Base-by-base conservation (phyloP, 2,888 invertebrate genomes). In the Therioaphis trifolii region DNA sequence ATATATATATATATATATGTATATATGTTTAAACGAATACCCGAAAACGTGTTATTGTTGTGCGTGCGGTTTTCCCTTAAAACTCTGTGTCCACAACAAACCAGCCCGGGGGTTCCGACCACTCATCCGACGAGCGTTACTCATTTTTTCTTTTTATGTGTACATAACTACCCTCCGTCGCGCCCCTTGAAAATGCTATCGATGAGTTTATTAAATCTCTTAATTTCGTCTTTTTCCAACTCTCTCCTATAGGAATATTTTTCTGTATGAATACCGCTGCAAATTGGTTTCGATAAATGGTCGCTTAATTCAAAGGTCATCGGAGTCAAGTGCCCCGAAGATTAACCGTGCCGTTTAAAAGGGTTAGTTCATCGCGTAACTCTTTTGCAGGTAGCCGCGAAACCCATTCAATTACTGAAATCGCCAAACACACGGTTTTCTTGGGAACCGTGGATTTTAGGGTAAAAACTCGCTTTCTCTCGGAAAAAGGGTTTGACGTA, bases 381-480 rank as follows among this genome's bases (percentile, higher is more conserved):
- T 71, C 71, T 71, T 71, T 80, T 43, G 58, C 21, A 21, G 55
- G 71, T 43, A 61, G 15, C 35, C 14, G 14, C 24, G 4, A 15
- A 24, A 49, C n/a, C 21, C n/a, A 29, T 78, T 78, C 40, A 21
- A 55, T 46, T 27, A 46, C 11, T 1, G 9, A 5, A 14, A 21
- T 43, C 52, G 24, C 68, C 5, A 58, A 71, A 69, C 43, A 27
- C n/a, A n/a, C 43, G 15, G 21, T 72, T 80, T 80, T 49, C 80
- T 80, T 80, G 80, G 80, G 71, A 80, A 80, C 80, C 43, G n/a
- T 11, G 21, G 14, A 14, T 78, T 78, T 78, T 78, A 66, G 77
- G 35, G 66, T 52, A 68, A 52, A 77, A 49, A 80, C 61, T 61
- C 35, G 80, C 71, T 80, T 69, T 80, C 29, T 58, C 14, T 35